Evolutionary conservation across 2,888 invertebrate genomes (phyloP), one percentile per base, ranked within the genome.

Genomic region (Oxyscelio sp.): DNA sequence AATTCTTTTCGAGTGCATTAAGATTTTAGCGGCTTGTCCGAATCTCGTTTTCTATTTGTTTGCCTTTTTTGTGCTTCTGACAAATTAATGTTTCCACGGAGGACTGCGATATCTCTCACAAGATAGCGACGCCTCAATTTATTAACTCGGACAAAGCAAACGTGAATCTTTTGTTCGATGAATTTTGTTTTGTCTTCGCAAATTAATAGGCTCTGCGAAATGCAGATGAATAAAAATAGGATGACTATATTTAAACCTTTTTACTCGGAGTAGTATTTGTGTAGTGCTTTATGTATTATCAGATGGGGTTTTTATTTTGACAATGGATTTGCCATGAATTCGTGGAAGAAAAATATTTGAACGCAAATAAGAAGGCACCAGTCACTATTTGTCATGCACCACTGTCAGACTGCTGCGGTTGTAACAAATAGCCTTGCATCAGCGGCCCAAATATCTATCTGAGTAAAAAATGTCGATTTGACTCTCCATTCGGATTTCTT

Each of bases 1-100:
- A 75, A 85, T 85, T 85, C 85, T 79, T 85, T 79, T 54, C 85
- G 79, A 85, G 82, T 82, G 85, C 85, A 85, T 85, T 85, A 85
- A 85, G 85, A 82, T 85, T 85, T 85, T 79, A 85, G 75, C 79
- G 68, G 71, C 82, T 66, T 71, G 85, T 85, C 82, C 85, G 59
- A 85, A 77, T 56, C 59, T 45, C 80, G 63, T 68, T 58, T 65
- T 45, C 58, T 50, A 34, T 50, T 71, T 68, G 52, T 59, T 38
- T 31, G 22, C 17, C 38, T 58, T 83, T 70, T 63, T 70, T 50
- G 65, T 19, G 77, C 68, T 31, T 38, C 78, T 81, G 85, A 81
- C 85, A 85, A 85, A 85, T 85, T 85, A 82, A 85, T 85, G 85
- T 66, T 78, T 80, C 58, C 68, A 84, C 68, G 75, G 68, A 73